Evolutionary conservation across 2,113 vertebrate genomes (phyloP).

Genomic region (Agapornis roseicollis): DNA sequence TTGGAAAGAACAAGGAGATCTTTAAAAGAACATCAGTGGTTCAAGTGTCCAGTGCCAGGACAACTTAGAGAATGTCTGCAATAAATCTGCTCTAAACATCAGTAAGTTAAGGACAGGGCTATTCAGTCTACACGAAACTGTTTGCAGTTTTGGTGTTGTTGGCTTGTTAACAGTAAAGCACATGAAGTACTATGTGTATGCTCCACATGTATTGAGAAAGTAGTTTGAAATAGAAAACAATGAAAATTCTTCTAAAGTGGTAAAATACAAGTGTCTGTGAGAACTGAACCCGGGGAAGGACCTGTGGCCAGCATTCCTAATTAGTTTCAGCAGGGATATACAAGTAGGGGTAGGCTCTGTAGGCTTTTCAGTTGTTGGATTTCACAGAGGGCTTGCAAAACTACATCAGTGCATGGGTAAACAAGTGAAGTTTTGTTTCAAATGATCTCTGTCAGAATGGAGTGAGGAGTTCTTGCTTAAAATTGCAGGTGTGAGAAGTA

Average conservation of each 20-base stretch:
- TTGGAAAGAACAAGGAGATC: not conserved
- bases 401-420: not conserved
- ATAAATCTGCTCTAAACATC: not conserved
- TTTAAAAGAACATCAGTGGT: not conserved
- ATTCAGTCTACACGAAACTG: not conserved
- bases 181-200: not conserved
- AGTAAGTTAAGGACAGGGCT: not conserved
- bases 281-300: not conserved
- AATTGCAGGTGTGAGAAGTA: not conserved
- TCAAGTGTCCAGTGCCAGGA: not conserved
- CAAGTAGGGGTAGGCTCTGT: no score
- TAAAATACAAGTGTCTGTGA: not conserved
- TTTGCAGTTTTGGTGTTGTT: not conserved
- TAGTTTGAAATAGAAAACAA: not conserved
- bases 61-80: not conserved
- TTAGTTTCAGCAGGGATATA: not conserved
- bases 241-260: not conserved
- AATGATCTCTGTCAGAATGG: not conserved
- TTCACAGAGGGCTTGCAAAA: not conserved
- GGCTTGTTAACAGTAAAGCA: not conserved
- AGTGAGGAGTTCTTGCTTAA: not conserved
- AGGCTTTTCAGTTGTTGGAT: not conserved
- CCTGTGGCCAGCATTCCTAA: not conserved
- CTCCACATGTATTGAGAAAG: not conserved
- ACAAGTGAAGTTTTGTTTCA: not conserved